Evolutionary conservation across 1,140 invertebrate species (phyloP).

Genomic region (Calephelis virginiensis): DNA sequence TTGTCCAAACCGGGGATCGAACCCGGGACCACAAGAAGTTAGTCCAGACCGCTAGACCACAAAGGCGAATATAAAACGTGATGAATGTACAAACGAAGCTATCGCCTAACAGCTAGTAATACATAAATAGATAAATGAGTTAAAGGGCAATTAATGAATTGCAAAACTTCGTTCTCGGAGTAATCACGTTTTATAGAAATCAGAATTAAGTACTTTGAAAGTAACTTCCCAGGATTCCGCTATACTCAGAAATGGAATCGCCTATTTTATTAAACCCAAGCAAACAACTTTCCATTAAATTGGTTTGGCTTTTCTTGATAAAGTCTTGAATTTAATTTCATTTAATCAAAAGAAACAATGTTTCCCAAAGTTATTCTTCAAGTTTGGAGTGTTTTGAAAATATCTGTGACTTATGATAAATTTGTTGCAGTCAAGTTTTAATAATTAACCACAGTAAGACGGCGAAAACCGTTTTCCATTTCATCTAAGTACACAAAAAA

Average conservation of each 20-base stretch:
- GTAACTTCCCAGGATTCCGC: constrained; percentile 8
- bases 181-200: constrained; percentile 8
- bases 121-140: neutral
- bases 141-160: constrained; percentile 6
- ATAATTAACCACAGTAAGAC: too few relatives aligned
- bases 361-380: too few relatives aligned
- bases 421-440: too few relatives aligned
- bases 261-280: constrained; percentile 8
- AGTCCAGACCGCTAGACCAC: too few relatives aligned
- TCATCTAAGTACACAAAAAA: too few relatives aligned
- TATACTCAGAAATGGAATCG: neutral
- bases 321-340: constrained; percentile 1
- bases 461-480: too few relatives aligned
- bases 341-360: neutral
- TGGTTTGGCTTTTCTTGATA: neutral
- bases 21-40: too few relatives aligned
- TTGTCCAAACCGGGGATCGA: too few relatives aligned
- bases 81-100: too few relatives aligned
- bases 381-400: too few relatives aligned
- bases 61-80: too few relatives aligned
- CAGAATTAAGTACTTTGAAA: neutral
- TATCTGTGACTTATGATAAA: too few relatives aligned
- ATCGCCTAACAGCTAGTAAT: neutral
- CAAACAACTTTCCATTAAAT: constrained; percentile 7
- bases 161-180: neutral